phyloP scores from a whole-genome alignment of 2,797 vertebrate species.

The Yasuhikotakia modesta region DNA sequence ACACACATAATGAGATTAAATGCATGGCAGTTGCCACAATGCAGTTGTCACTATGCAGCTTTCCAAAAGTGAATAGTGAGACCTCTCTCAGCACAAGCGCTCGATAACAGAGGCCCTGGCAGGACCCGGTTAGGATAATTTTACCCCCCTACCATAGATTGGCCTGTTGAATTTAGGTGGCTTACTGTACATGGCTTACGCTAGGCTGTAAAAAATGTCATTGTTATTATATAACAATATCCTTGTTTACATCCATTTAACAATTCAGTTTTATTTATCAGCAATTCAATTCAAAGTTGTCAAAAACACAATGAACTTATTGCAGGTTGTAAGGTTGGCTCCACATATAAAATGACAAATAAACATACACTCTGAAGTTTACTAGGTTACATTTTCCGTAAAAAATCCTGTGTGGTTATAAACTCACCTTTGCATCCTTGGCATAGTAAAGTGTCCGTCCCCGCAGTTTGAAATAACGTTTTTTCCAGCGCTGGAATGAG shows the following conservation, averaged over 20 bases:
- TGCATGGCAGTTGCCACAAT: conserved; percentile 32
- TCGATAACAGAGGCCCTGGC: background rate
- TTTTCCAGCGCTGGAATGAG: conserved; percentile 99
- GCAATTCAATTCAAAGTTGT: background rate
- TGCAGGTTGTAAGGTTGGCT: background rate
- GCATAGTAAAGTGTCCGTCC: conserved; percentile 97
- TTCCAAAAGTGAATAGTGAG: background rate
- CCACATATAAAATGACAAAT: no score
- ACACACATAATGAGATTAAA: conserved; percentile 56
- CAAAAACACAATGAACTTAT: background rate
- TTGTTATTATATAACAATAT: conserved; percentile 5
- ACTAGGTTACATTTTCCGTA: no score
- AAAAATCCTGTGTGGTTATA: background rate
- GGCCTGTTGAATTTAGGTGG: background rate
- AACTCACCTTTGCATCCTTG: conserved; percentile 94
- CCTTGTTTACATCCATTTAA: background rate
- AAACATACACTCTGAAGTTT: background rate
- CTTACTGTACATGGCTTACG: background rate
- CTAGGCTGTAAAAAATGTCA: conserved; percentile 22
- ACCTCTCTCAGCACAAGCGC: conserved; percentile 14
- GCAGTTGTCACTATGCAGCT: conserved; percentile 11
- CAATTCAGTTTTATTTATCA: background rate
- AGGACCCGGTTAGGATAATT: conserved; percentile 2
- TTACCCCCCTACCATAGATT: conserved; percentile 11
- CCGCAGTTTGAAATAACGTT: conserved; percentile 96